phyloP scores from a whole-genome alignment of 1,140 invertebrate genomes.

The Camponotus pennsylvanicus region DNA sequence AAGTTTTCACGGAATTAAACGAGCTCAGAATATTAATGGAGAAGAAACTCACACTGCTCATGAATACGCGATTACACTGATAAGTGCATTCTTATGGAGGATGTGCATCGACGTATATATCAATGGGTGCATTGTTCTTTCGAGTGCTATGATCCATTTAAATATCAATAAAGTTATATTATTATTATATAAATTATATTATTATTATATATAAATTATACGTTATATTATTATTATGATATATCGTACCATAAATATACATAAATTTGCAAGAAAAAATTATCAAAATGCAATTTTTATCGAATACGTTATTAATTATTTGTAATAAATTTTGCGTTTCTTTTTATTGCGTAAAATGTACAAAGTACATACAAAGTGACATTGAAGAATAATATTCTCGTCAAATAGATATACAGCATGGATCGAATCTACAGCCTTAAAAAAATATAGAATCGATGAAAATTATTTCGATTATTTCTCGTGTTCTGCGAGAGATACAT shows the following conservation, averaged over 20 bases:
- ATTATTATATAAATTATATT: not conserved
- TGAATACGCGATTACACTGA: not conserved
- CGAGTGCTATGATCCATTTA: not conserved
- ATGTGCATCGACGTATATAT: not conserved
- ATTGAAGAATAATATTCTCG: not conserved
- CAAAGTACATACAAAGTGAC: not conserved
- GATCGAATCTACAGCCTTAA: not conserved
- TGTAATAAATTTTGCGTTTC: not conserved
- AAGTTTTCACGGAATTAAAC: conserved; percentile 31
- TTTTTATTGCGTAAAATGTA: not conserved
- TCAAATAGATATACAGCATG: not conserved
- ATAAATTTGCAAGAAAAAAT: not conserved
- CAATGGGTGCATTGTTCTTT: not conserved
- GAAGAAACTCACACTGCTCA: not conserved
- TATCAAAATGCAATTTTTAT: not conserved
- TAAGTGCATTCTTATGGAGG: conserved; percentile 22
- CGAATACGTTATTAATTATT: not conserved
- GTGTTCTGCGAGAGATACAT: not conserved
- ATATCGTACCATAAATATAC: not conserved
- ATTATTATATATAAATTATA: too few species aligned
- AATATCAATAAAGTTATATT: conserved; percentile 1
- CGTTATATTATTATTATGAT: too few species aligned
- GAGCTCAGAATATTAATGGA: not conserved
- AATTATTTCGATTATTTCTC: conserved; percentile 27
- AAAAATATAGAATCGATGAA: not conserved